These are phyloP conservation scores for Girardinichthys multiradiatus DNA, from an alignment of 2,113 vertebrate species.

Conservation along the genomic window DNA sequence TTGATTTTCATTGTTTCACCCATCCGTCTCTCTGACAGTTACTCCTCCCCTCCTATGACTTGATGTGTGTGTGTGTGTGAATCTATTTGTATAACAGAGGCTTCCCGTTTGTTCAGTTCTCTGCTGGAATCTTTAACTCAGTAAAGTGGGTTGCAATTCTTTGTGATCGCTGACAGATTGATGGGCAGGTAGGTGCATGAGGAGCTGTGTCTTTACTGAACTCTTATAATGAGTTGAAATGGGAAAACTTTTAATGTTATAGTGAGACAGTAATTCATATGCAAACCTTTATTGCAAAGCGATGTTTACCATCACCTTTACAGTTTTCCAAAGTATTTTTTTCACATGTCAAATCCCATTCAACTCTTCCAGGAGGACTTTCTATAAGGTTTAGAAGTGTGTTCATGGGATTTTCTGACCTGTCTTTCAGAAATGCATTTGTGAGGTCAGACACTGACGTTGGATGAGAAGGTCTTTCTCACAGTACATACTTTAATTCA, in stretches of 20 bases:
- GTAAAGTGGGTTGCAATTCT: slow-evolving; percentile 41
- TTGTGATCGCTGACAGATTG: slow-evolving; percentile 53
- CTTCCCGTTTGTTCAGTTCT: slow-evolving; percentile 37
- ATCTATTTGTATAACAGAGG: slow-evolving; percentile 23
- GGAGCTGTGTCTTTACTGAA: slow-evolving; percentile 11
- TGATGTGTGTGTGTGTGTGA: not conserved
- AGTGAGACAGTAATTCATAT: not conserved
- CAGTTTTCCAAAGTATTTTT: not conserved
- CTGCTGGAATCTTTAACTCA: slow-evolving; percentile 32
- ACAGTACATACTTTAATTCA: not conserved
- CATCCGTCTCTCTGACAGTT: slow-evolving; percentile 65
- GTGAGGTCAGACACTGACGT: not conserved
- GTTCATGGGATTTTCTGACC: not conserved
- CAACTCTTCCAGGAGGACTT: not conserved
- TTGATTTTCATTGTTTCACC: slow-evolving; percentile 66
- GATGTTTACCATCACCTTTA: not conserved
- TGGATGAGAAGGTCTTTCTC: not conserved
- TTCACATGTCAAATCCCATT: not conserved
- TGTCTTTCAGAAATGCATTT: not conserved
- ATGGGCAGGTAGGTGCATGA: slow-evolving; percentile 20
- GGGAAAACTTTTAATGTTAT: not conserved
- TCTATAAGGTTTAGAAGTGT: not conserved
- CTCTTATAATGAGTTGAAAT: not conserved
- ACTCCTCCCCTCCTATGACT: slow-evolving; percentile 51
- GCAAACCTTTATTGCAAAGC: not conserved